Evolutionary conservation across 2,797 vertebrate genomes (phyloP).

Genomic region (Toxotes lorentzi): DNA sequence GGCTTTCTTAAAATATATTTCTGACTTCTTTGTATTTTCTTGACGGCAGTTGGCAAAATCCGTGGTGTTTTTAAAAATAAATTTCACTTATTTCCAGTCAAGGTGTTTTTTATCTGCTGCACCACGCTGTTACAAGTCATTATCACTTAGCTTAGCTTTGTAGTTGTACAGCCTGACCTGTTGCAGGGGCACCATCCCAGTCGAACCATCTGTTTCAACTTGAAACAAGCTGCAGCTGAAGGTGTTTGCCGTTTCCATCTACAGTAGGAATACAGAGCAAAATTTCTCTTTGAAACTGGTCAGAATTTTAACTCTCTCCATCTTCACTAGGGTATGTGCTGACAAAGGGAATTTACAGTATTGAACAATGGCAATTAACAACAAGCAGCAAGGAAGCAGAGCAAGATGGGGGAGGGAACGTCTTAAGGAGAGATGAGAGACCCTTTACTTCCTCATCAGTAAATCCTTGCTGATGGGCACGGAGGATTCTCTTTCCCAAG

Average conservation of each 20-base stretch:
- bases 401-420: constrained; percentile 52
- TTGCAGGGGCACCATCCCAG: constrained; percentile 49
- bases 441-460: constrained; percentile 80
- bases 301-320: constrained; percentile 47
- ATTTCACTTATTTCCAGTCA: constrained; percentile 15
- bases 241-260: constrained; percentile 34
- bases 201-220: constrained; percentile 55
- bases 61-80: constrained; percentile 14
- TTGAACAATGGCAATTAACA: constrained; percentile 78
- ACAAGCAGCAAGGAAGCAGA: constrained; percentile 57
- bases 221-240: constrained; percentile 50
- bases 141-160: constrained; percentile 56
- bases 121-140: constrained; percentile 44
- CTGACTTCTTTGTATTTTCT: constrained; percentile 25
- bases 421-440: constrained; percentile 79
- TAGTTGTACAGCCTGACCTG: constrained; percentile 53
- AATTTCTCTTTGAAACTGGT: constrained; percentile 70
- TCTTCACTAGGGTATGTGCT: constrained; percentile 67
- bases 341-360: constrained; percentile 76
- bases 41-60: constrained; percentile 6
- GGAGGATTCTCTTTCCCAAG: constrained; percentile 65
- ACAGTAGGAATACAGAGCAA: constrained; percentile 43
- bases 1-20: constrained; percentile 18
- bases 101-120: constrained; percentile 49
- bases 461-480: constrained; percentile 82